Evolutionary conservation across 1,140 invertebrate genomes (phyloP), one percentile per base, ranked within the genome.

Genomic region (Episyrphus balteatus): DNA sequence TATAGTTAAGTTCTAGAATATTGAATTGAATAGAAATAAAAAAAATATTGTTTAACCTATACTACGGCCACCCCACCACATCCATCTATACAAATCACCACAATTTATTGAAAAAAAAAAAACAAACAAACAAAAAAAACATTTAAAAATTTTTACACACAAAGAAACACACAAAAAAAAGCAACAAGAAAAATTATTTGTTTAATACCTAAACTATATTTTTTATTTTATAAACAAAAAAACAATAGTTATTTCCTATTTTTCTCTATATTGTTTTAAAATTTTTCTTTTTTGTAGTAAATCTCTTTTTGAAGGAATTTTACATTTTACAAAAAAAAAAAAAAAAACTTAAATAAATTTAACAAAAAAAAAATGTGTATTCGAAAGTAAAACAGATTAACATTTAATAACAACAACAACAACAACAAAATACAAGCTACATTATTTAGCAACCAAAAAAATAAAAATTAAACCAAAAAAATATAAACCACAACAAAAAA

Each of bases 21-120:
- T 26, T 26, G 36, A 37, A 37, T n/a, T 37, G 36, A 37, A n/a
- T 37, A 15, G 36, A 46, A 17, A 46, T 46, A 45, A 33, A 21
- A 46, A 46, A 12, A 30, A 47, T 15, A 41, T 18, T 18, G 17
- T 21, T 41, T 41, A 18, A 21, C 39, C 18, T 18, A 41, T 15
- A 19, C 39, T 26, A 26, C 21, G 21, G 21, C 21, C 21, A 26
- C 21, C 21, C 21, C 21, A 26, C 21, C 21, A 26, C 21, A 26
- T 26, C 21, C 21, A 26, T 26, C 21, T 26, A 26, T 26, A 26
- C 21, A 26, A 26, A 26, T 26, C 21, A 26, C 21, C 21, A 26
- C 21, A 26, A 26, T 5, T 26, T 26, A 26, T 26, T 26, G 8
- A 5, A 5, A 33, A 33, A 36, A 6, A 6, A 36, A 36, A 36